Evolutionary conservation across 2,113 vertebrate genomes (phyloP).

Genomic region (Coptodon rendalli): DNA sequence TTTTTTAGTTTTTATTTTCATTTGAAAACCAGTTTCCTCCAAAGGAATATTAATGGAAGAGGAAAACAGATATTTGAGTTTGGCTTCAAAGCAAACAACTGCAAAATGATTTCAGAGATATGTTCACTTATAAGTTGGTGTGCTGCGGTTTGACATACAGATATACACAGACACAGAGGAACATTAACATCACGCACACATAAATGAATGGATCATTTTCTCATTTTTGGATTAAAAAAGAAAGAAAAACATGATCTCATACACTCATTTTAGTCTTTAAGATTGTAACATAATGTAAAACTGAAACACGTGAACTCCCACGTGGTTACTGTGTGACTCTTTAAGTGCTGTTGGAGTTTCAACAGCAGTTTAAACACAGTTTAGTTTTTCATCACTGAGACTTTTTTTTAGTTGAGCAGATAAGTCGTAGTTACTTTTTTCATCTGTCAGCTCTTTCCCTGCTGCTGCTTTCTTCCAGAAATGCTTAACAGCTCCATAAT

Average conservation of each 20-base stretch:
- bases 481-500: rapidly evolving
- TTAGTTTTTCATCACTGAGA: not conserved
- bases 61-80: not conserved
- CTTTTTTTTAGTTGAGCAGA: not conserved
- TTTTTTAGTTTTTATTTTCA: not conserved
- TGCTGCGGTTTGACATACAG: not conserved
- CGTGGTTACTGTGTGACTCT: rapidly evolving
- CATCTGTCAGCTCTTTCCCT: not conserved
- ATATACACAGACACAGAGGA: not conserved
- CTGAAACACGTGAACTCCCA: not conserved
- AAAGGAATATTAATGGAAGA: not conserved
- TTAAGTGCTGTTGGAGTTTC: not conserved
- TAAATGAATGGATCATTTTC: not conserved
- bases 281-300: not conserved
- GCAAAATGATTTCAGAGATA: not conserved
- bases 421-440: not conserved
- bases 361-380: not conserved
- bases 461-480: not conserved
- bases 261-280: not conserved
- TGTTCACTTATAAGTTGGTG: not conserved
- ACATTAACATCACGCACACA: rapidly evolving
- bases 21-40: rapidly evolving
- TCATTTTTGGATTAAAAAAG: not conserved
- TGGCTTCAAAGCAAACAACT: not conserved
- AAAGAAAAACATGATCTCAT: rapidly evolving